These are phyloP conservation scores for Ptilorrhoa leucosticta DNA, from an alignment of 2,113 vertebrate genomes.

Conservation along the genomic window DNA sequence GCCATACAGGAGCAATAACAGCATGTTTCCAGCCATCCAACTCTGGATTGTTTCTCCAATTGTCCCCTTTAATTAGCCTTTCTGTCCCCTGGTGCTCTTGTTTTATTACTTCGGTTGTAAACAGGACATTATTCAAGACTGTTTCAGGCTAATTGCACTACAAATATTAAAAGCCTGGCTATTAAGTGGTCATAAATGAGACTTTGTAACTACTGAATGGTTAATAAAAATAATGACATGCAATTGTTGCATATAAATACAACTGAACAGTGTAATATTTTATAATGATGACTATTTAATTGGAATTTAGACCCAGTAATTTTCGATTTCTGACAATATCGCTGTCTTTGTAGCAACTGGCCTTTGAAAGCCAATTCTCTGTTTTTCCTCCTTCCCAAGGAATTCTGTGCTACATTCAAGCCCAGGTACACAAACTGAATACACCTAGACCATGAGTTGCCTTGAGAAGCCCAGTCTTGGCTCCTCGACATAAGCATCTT, in stretches of 20 bases:
- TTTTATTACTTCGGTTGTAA: constrained; percentile 47
- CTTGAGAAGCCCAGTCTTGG: neutral
- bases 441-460: neutral
- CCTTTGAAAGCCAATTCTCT: neutral
- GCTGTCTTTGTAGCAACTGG: neutral
- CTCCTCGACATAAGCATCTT: neutral
- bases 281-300: constrained; percentile 29
- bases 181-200: constrained; percentile 39
- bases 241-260: neutral
- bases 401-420: neutral
- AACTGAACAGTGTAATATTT: constrained; percentile 5
- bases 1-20: neutral
- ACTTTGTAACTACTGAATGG: constrained; percentile 37
- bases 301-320: neutral
- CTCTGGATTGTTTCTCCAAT: constrained; percentile 22
- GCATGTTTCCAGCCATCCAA: neutral
- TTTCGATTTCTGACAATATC: neutral
- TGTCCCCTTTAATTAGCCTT: constrained; percentile 44
- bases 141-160: constrained; percentile 37
- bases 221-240: constrained; percentile 41
- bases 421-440: neutral
- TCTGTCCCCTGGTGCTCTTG: constrained; percentile 33
- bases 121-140: constrained; percentile 55
- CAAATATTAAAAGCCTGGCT: constrained; percentile 43
- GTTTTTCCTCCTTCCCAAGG: neutral